Percentiles rank a stretch among this genome's conserved stretches.
phyloP scores from a whole-genome alignment of 1,140 invertebrate species.

The Ceratoteleas bidentatus region DNA sequence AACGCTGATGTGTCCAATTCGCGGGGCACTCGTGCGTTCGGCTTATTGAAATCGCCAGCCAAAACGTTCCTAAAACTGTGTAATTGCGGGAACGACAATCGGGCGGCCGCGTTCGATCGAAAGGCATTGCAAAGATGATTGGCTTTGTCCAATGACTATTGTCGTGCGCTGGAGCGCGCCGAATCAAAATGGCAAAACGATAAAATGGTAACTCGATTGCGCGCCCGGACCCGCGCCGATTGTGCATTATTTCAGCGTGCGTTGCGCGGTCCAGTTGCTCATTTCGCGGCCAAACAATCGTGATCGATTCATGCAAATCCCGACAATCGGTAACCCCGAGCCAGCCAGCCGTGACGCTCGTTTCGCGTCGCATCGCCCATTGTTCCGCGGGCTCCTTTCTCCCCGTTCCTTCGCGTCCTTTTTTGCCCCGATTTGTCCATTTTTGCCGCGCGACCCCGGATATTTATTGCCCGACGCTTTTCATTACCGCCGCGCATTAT shows the following conservation, averaged over 20 bases:
- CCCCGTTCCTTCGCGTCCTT: conserved; percentile 58
- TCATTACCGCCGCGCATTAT: conserved; percentile 22
- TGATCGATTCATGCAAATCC: conserved; percentile 80
- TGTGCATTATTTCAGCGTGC: conserved; percentile 78
- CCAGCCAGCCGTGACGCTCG: conserved; percentile 59
- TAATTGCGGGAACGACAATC: conserved; percentile 66
- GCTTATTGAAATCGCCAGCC: too few species aligned
- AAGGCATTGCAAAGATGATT: conserved; percentile 79
- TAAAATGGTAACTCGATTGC: conserved; percentile 79
- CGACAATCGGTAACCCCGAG: conserved; percentile 72
- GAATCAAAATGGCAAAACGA: conserved; percentile 79
- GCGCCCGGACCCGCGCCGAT: conserved; percentile 73
- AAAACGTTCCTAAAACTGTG: conserved; percentile 62
- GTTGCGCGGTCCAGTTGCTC: conserved; percentile 71
- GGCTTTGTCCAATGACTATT: conserved; percentile 77
- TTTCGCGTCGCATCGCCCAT: conserved; percentile 74
- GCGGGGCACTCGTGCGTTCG: too few species aligned
- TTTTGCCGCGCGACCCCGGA: too few species aligned
- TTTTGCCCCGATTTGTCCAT: too few species aligned
- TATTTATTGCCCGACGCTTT: conserved; percentile 50
- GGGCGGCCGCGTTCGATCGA: conserved; percentile 63
- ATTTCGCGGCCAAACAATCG: conserved; percentile 77
- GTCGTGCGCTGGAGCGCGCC: conserved; percentile 76
- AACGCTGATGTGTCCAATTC: too few species aligned
- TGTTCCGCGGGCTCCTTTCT: conserved; percentile 72